Evolutionary conservation across 2,888 invertebrate genomes (phyloP), one percentile per base, ranked within the genome.

Genomic region (Melieria picta): DNA sequence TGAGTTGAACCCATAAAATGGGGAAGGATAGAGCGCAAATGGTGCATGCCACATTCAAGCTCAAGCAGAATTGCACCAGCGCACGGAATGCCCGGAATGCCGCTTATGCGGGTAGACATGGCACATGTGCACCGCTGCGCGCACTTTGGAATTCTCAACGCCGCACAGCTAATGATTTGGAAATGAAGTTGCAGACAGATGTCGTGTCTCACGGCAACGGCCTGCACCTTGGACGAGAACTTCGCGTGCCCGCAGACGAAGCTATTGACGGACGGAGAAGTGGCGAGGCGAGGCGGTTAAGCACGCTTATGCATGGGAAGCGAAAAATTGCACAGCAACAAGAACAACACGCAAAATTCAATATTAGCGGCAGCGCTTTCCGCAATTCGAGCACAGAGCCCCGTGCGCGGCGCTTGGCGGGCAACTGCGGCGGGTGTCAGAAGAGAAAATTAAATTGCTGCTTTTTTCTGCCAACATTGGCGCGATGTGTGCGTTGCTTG

Each of bases 401-500:
- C 13, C 52, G 50, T 50, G 11, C 7, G 50, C 11, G 13, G 52
- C 5, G 52, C 13, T n/a, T 52, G 7, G 52, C 1, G 52, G 13
- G 13, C 9, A 10, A 7, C 7, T 10, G 50, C 9, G 50, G 4
- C 5, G 52, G 52, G 52, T 52, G 30, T 45, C 30, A 46, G 5
- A 45, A 43, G 45, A 65, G 61, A 74, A 80, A 79, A 80, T 80
- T 79, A 79, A 81, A 81, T 80, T 80, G 81, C 78, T 76, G 76
- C 79, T 79, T 80, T 81, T 81, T 80, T 30, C 30, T 30, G 30
- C 30, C 30, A 30, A 30, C 30, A 30, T 30, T 30, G 30, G 3
- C 30, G 30, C 30, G 30, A 30, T 30, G 30, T 30, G 30, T 3
- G 30, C 30, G 30, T 30, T 30, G 79, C 46, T 80, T 79, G 74